Evolutionary conservation across 2,888 invertebrate genomes (phyloP).

Genomic region (Eupeodes luniger): DNA sequence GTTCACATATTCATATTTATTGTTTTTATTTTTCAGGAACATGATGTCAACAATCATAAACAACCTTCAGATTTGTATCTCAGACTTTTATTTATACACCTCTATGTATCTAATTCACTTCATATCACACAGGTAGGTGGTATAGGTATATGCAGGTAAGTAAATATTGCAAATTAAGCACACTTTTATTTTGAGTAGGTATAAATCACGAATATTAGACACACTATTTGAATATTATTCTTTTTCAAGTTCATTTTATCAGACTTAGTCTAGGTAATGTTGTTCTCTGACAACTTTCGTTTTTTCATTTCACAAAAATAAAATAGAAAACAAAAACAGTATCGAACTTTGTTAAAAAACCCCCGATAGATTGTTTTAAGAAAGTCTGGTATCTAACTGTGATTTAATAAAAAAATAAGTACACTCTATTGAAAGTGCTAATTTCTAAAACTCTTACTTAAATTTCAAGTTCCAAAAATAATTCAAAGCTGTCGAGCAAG

Average conservation of each 20-base stretch:
- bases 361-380: background rate
- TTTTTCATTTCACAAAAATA: background rate
- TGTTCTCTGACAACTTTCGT: slow-evolving; percentile 6
- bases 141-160: background rate
- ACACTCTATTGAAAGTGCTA: background rate
- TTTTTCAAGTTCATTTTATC: background rate
- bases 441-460: background rate
- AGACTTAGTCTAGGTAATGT: background rate
- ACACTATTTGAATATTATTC: slow-evolving; percentile 1
- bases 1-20: background rate
- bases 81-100: slow-evolving; percentile 1
- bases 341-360: background rate
- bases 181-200: background rate
- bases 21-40: background rate
- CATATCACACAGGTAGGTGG: background rate
- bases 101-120: no score
- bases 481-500: background rate
- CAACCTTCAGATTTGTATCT: slow-evolving; percentile 21
- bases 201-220: no score
- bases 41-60: slow-evolving; percentile 27
- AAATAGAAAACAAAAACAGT: background rate
- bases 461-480: slow-evolving; percentile 10
- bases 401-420: background rate
- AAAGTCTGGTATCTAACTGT: background rate
- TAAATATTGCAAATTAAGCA: background rate